Base-by-base conservation (phyloP, 2,888 invertebrate species). In the Dryadula phaetusa region DNA sequence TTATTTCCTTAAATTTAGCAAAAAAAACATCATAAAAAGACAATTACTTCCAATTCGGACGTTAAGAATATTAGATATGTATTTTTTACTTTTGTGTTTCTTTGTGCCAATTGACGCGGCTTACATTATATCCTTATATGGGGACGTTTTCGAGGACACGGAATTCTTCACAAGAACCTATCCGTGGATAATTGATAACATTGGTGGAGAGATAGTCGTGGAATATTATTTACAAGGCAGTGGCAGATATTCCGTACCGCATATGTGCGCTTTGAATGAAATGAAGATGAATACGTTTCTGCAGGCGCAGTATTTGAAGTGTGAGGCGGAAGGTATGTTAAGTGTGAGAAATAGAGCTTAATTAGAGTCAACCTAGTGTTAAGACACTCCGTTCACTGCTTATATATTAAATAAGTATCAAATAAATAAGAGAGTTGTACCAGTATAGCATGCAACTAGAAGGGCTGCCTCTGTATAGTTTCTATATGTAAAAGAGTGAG, bases 151-250 rank as follows among this genome's bases (percentile, higher is more conserved):
- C n/a, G 77, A 72, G 6, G 77, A 82, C 40, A 69, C 42, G 0
- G 71, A 75, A 0, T 86, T 86, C 69, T 86, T 86, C 66, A 78
- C 72, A 0, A 74, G 58, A 4, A 85, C 83, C 0, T 82, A 74
- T 7, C 86, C 86, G 0, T 86, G 84, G 84, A 77, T 86, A 0
- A 72, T 81, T 25, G 85, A 86, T 22, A 85, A 86, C 25, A 82
- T 86, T 20, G 86, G 86, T 0, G 86, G 84, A 0, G 81, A 84
- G 1, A 70, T 86, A 0, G 64, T 53, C 0, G 79, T 84, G 1
- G 80, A 84, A 2, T 86, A 77, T 65, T 76, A 77, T 14, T 67
- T 85, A 49, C 63, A 80, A 37, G 86, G 86, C 0, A 85, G 83
- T 16, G 86, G 85, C 0, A 76, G 79, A 49, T 85, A 85, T 47